Evolutionary conservation across 2,888 invertebrate genomes (phyloP).

Genomic region (Acronicta alni): DNA sequence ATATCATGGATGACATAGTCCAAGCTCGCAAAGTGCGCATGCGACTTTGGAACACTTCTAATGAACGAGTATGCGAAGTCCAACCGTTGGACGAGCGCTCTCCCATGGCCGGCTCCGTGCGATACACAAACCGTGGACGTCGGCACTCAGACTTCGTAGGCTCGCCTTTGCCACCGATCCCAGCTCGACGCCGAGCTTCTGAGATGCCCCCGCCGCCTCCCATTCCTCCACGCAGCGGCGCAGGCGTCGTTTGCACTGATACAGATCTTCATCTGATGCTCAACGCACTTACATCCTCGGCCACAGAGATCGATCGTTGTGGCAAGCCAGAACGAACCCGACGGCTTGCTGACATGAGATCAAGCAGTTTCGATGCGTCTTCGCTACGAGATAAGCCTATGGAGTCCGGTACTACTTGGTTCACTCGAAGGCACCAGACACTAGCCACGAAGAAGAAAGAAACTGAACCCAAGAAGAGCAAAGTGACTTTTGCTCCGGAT

Average conservation of each 20-base stretch:
- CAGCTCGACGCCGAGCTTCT: slow-evolving; percentile 91
- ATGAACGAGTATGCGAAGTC: slow-evolving; percentile 94
- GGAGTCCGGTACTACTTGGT: slow-evolving; percentile 92
- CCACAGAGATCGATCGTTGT: slow-evolving; percentile 93
- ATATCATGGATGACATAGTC: slow-evolving; percentile 96
- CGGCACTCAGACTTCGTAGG: slow-evolving; percentile 93
- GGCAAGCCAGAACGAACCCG: slow-evolving; percentile 90
- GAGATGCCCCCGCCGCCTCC: slow-evolving; percentile 91
- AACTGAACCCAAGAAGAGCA: slow-evolving; percentile 83
- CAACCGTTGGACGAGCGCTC: slow-evolving; percentile 93
- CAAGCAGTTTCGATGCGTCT: slow-evolving; percentile 95
- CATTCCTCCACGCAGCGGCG: slow-evolving; percentile 78
- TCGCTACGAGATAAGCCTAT: slow-evolving; percentile 88
- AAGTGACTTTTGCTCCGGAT: slow-evolving; percentile 90
- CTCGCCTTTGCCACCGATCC: slow-evolving; percentile 90
- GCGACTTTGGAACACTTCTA: slow-evolving; percentile 95
- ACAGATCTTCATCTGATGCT: slow-evolving; percentile 94
- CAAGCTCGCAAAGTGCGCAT: slow-evolving; percentile 94
- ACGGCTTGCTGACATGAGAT: slow-evolving; percentile 92
- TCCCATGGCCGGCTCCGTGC: slow-evolving; percentile 84
- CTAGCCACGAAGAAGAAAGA: slow-evolving; percentile 91
- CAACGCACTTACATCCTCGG: slow-evolving; percentile 94
- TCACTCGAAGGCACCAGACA: slow-evolving; percentile 93
- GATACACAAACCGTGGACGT: slow-evolving; percentile 90
- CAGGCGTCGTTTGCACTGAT: slow-evolving; percentile 94